phyloP scores from a whole-genome alignment of 1,140 invertebrate species.

The Sinella curviseta region DNA sequence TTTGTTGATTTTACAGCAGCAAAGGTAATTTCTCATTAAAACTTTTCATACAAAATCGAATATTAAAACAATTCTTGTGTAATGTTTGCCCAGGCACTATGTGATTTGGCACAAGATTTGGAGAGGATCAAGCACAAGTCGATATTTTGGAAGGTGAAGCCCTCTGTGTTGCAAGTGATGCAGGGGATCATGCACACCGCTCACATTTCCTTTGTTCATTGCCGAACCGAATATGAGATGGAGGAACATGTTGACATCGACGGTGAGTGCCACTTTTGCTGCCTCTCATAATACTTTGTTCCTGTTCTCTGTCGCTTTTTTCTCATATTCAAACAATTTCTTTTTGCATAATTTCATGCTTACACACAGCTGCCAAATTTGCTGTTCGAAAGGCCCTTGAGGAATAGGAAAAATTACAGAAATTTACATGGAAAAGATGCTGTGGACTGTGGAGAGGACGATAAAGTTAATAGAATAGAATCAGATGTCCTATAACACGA shows the following conservation, averaged over 20 bases:
- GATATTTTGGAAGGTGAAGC: conserved; percentile 43
- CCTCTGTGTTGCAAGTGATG: conserved; percentile 34
- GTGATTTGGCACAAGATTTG: conserved; percentile 32
- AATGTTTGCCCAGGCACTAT: conserved; percentile 28
- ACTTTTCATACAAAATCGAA: background rate
- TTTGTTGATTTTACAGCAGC: conserved; percentile 45
- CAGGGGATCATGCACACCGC: conserved; percentile 32
- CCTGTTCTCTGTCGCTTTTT: too few relatives aligned
- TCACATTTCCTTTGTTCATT: conserved; percentile 28
- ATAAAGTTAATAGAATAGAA: too few relatives aligned
- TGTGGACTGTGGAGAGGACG: too few relatives aligned
- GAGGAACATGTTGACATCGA: conserved; percentile 37
- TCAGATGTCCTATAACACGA: too few relatives aligned
- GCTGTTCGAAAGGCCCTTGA: too few relatives aligned
- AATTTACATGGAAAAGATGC: too few relatives aligned
- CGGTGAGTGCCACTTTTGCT: too few relatives aligned
- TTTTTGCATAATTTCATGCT: too few relatives aligned
- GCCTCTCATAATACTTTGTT: too few relatives aligned
- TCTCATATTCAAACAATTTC: too few relatives aligned
- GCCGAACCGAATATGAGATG: conserved; percentile 40
- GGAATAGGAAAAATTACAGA: too few relatives aligned
- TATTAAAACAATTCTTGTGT: background rate
- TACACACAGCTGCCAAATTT: too few relatives aligned
- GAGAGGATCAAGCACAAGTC: conserved; percentile 20
- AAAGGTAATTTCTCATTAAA: background rate